A percentile compares a stretch with the other conserved stretches of the same genome.
Conservation (phyloP, 92 coral and sea anemone genomes). For the Actinostola sp. region DNA sequence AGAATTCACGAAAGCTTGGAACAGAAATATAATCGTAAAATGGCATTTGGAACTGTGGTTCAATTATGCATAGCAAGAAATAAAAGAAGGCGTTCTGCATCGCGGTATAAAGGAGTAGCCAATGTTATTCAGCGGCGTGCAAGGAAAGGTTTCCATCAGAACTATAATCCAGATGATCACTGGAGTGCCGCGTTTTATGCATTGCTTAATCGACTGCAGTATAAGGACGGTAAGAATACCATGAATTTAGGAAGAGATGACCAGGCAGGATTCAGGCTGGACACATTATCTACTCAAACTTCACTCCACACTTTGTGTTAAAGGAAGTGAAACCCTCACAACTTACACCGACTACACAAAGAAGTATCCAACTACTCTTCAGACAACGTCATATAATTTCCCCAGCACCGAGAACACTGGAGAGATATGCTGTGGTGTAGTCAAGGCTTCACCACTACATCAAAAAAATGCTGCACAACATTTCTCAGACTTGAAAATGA, state of each 20-base stretch:
- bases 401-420: slow-evolving; percentile 56
- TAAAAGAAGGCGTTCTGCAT: slow-evolving; percentile 52
- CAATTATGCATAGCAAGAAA: slow-evolving; percentile 56
- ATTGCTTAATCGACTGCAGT: slow-evolving; percentile 43
- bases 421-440: slow-evolving; percentile 68
- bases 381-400: slow-evolving; percentile 65
- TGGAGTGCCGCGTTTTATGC: slow-evolving; percentile 63
- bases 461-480: slow-evolving; percentile 61
- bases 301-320: slow-evolving; percentile 36
- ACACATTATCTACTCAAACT: slow-evolving; percentile 51
- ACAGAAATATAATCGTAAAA: slow-evolving; percentile 24
- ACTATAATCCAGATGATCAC: slow-evolving; percentile 57
- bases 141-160: slow-evolving; percentile 55
- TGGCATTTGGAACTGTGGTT: slow-evolving; percentile 52
- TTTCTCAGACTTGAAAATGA: slow-evolving; percentile 43
- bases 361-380: slow-evolving; percentile 44
- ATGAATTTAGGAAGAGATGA: slow-evolving; percentile 61
- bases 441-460: slow-evolving; percentile 46
- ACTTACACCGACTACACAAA: slow-evolving; percentile 58
- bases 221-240: slow-evolving; percentile 54
- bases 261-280: slow-evolving; percentile 68
- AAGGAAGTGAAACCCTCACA: slow-evolving; percentile 56
- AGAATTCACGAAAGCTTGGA: slow-evolving; percentile 50
- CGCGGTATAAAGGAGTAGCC: slow-evolving; percentile 53
- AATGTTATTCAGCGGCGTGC: slow-evolving; percentile 51